Conservation (phyloP, 2,888 invertebrate species). For the Seira ritae region DNA sequence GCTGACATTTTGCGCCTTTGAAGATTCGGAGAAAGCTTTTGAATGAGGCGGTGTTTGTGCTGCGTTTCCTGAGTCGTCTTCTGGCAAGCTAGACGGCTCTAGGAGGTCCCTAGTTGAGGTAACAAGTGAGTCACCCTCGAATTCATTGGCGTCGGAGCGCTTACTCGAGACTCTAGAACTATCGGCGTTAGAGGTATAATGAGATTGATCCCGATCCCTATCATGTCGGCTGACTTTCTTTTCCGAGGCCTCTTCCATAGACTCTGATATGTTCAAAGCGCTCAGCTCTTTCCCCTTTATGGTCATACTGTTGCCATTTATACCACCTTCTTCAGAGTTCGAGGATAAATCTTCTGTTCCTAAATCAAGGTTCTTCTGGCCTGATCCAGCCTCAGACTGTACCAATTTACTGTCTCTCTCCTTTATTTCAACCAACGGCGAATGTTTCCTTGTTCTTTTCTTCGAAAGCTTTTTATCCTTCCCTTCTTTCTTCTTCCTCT, state of each 20-base stretch:
- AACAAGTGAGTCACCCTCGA: conserved; percentile 65
- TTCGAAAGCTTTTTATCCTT: not conserved
- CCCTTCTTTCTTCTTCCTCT: not conserved
- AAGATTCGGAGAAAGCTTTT: not conserved
- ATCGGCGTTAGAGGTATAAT: not conserved
- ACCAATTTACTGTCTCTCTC: conserved; percentile 28
- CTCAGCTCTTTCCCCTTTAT: conserved; percentile 41
- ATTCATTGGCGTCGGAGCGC: conserved; percentile 24
- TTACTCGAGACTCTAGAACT: conserved; percentile 8
- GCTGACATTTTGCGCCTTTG: conserved; percentile 24
- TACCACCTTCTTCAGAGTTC: conserved; percentile 46
- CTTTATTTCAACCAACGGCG: conserved; percentile 75
- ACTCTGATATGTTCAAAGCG: conserved; percentile 55
- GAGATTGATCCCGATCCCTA: conserved; percentile 2
- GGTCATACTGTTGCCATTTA: conserved; percentile 18
- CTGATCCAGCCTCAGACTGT: conserved; percentile 16
- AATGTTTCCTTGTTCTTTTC: conserved; percentile 35
- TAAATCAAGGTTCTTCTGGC: conserved; percentile 37
- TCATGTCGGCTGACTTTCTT: conserved; percentile 13
- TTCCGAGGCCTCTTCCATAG: conserved; percentile 28
- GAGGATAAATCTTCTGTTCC: conserved; percentile 54
- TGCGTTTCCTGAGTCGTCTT: conserved; percentile 57
- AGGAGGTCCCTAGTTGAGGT: conserved; percentile 68
- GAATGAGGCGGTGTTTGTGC: conserved; percentile 27
- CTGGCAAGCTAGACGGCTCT: conserved; percentile 57